Evolutionary conservation across 2,888 invertebrate genomes (phyloP), one percentile per base, ranked within the genome.

Genomic region (Amphipoea oculea): DNA sequence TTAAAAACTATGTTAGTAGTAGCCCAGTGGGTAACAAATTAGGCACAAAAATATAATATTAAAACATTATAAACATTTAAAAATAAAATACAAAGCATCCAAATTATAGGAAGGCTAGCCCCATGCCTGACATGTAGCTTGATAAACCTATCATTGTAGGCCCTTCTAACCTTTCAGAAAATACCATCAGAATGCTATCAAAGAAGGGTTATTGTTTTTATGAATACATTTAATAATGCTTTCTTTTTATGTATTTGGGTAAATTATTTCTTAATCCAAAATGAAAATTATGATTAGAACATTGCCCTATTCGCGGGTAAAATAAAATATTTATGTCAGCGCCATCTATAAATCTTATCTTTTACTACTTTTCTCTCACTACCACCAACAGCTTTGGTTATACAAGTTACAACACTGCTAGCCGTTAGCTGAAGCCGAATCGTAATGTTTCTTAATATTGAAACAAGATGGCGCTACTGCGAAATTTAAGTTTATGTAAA

Each of bases 381-480:
- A 45, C 7, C n/a, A 51, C 42, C 40, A 63, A 40, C n/a, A 2
- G 2, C 5, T 5, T 29, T 40, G 4, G 29, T 29, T 29, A 29
- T 29, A 29, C 29, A n/a, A n/a, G n/a, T 29, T 29, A 29, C 29
- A 29, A 29, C 51, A 11, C n/a, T 29, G 23, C 5, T 40, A 23
- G 17, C 1, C 12, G 62, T 66, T n/a, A 60, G 20, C 20, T 14
- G 1, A 63, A 20, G 4, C 11, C 45, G 4, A 17, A 3, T 0
- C 6, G n/a, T 54, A 40, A 11, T 66, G 23, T 17, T 77, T 70
- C 12, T n/a, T 2, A 0, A 3, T 2, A 0, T 4, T 48, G 12
- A 29, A 20, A 68, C 36, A 12, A 84, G 87, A 88, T 80, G 88
- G 76, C 86, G 84, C 63, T 82, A 3, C 23, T 17, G n/a, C 0